A percentile compares a stretch with the other conserved stretches of the same genome.
phyloP scores from a whole-genome alignment of 2,888 invertebrate species.

The Ochropacha duplaris region DNA sequence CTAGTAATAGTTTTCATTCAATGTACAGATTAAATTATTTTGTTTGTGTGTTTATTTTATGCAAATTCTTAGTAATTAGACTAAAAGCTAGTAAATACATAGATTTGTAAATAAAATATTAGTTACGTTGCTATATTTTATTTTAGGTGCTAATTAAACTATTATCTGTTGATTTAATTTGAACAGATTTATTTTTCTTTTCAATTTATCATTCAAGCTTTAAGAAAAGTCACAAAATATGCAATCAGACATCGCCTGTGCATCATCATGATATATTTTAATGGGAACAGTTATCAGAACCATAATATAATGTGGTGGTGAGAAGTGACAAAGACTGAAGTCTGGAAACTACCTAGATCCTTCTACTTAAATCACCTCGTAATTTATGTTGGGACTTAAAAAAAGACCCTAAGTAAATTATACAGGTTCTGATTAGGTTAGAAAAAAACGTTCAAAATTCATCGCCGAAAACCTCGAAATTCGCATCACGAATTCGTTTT shows the following conservation, averaged over 20 bases:
- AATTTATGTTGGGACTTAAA: constrained; percentile 74
- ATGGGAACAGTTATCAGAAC: constrained; percentile 79
- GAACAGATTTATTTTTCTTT: constrained; percentile 22
- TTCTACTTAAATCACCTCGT: constrained; percentile 83
- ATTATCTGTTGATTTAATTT: constrained; percentile 35
- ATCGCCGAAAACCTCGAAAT: constrained; percentile 63
- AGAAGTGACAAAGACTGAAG: constrained; percentile 72
- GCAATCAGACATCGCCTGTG: constrained; percentile 26
- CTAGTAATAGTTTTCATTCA: constrained; percentile 45
- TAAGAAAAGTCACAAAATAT: constrained; percentile 64
- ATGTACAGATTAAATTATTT: constrained; percentile 80
- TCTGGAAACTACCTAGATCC: constrained; percentile 65
- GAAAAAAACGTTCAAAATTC: constrained; percentile 63
- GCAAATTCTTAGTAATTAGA: constrained; percentile 67
- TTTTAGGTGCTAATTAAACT: constrained; percentile 75
- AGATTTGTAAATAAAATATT: constrained; percentile 75
- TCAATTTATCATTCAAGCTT: constrained; percentile 43
- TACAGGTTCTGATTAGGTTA: constrained; percentile 84
- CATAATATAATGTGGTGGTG: constrained; percentile 65
- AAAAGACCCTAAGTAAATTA: constrained; percentile 76
- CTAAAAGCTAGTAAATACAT: constrained; percentile 65
- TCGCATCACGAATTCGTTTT: constrained; percentile 58
- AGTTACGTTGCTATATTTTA: constrained; percentile 72
- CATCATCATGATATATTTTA: constrained; percentile 35
- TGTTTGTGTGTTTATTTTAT: constrained; percentile 68